A percentile compares a stretch with the other conserved stretches of the same genome.
phyloP scores from a whole-genome alignment of 2,888 invertebrate genomes.

The Caenorhabditis japonica region DNA sequence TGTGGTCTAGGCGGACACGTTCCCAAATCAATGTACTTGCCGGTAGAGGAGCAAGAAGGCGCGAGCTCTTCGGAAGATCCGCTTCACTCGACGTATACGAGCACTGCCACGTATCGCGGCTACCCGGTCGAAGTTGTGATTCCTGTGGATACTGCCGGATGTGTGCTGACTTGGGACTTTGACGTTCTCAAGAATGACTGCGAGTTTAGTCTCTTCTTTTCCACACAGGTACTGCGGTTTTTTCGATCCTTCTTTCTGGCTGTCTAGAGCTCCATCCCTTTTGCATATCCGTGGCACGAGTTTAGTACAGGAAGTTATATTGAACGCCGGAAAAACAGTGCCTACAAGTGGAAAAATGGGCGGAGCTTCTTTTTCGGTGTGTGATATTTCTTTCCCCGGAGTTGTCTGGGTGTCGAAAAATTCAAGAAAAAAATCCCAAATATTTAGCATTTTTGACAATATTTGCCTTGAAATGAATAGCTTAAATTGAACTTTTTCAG shows the following conservation, averaged over 20 bases:
- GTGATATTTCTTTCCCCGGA: too few relatives aligned
- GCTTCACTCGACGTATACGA: constrained; percentile 79
- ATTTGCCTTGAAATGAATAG: too few relatives aligned
- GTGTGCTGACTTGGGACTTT: constrained; percentile 96
- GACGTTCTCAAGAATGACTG: constrained; percentile 92
- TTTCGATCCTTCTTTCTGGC: too few relatives aligned
- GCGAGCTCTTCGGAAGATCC: constrained; percentile 75
- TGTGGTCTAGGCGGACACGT: constrained; percentile 85
- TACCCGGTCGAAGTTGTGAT: constrained; percentile 81
- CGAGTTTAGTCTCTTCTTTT: constrained; percentile 82
- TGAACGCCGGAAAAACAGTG: too few relatives aligned
- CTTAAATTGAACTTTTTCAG: constrained; percentile 46
- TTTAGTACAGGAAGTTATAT: too few relatives aligned
- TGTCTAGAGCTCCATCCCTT: too few relatives aligned
- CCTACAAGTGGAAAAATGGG: too few relatives aligned
- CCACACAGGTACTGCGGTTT: constrained; percentile 40
- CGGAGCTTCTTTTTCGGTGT: too few relatives aligned
- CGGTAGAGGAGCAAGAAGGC: constrained; percentile 79
- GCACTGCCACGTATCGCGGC: constrained; percentile 78
- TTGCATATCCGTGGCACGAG: too few relatives aligned
- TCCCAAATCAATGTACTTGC: constrained; percentile 88
- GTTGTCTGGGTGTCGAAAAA: too few relatives aligned
- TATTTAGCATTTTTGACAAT: too few relatives aligned
- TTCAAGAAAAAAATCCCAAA: too few relatives aligned
- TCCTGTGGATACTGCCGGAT: constrained; percentile 86